Evolutionary conservation across 2,797 vertebrate genomes (phyloP), one percentile per base, ranked within the genome.

Genomic region (Alcedo atthis): DNA sequence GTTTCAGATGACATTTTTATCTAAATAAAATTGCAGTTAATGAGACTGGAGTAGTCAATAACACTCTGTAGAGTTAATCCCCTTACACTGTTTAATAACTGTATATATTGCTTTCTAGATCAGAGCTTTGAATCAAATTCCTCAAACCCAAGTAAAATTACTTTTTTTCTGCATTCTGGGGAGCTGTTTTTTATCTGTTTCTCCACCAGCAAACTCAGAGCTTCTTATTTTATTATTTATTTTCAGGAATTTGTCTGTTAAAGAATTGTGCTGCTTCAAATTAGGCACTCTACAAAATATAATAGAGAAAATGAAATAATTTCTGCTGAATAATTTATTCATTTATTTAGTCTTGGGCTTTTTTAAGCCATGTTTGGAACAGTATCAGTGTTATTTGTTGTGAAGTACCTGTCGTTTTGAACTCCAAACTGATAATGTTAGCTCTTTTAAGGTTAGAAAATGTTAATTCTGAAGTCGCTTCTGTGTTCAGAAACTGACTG

Each of bases 81-180:
- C 95, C 76, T 96, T 95, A 94, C 92, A 26, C 70, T 94, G 88
- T 88, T 94, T 96, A 96, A 92, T 94, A 95, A 94, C 88, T 96
- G 70, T 90, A 88, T 93, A 86, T 95, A 93, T 95, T 96, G 94
- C 94, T 96, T 94, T 95, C 81, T 93, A 93, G 86, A 82, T 89
- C 89, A 95, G 87, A 93, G 94, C 95, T 94, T 95, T 96, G 93
- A 95, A 95, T 75, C 79, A 75, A 71, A 95, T 93, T 96, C 89
- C 61, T 94, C 81, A 95, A 95, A 95, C 89, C 42, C 89, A 82
- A 96, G 92, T 75, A 93, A 90, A 95, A 95, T 95, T 85, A 89
- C 79, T 74, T 92, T 92, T 89, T 91, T 92, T 86, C 81, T 92
- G 46, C 58, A 26, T 96, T 92, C 90, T 81, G 46, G 69, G 81